A percentile compares a stretch with the other conserved stretches of the same genome.
Conservation (phyloP, 2,113 vertebrate species). For the Microtus ochrogaster region DNA sequence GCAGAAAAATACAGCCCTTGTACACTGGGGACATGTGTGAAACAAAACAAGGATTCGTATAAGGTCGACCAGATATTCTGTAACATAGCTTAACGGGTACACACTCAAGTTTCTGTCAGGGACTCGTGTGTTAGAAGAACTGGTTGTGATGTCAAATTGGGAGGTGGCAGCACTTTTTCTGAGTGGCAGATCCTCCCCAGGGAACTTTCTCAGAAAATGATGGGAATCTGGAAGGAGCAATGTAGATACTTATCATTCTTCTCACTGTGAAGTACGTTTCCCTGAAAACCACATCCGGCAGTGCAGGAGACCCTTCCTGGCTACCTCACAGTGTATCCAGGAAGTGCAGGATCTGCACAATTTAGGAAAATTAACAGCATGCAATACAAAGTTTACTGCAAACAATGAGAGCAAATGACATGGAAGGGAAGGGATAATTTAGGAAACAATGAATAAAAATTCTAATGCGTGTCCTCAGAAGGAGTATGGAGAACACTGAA, state of each 20-base stretch:
- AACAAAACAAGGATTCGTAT: background rate
- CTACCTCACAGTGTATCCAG: background rate
- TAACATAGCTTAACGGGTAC: background rate
- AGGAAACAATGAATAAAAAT: conserved; percentile 63
- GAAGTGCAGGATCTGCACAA: conserved; percentile 58
- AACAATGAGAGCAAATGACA: conserved; percentile 62
- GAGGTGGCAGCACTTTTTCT: background rate
- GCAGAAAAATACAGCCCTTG: no score
- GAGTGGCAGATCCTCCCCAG: no score
- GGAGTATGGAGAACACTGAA: background rate
- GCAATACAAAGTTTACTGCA: conserved; percentile 37
- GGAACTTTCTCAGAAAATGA: background rate
- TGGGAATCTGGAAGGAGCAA: background rate
- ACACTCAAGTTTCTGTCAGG: background rate
- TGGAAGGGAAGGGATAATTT: conserved; percentile 70
- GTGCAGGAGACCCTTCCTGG: background rate
- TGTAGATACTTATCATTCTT: background rate
- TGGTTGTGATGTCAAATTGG: background rate
- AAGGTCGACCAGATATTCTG: background rate
- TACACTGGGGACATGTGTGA: background rate
- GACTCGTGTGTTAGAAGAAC: background rate
- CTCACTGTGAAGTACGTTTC: background rate
- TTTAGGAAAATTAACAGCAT: conserved; percentile 64
- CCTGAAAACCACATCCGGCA: background rate
- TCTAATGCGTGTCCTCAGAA: conserved; percentile 57